phyloP scores from a whole-genome alignment of 1,140 invertebrate species.

The Alviniconcha marisindica region DNA sequence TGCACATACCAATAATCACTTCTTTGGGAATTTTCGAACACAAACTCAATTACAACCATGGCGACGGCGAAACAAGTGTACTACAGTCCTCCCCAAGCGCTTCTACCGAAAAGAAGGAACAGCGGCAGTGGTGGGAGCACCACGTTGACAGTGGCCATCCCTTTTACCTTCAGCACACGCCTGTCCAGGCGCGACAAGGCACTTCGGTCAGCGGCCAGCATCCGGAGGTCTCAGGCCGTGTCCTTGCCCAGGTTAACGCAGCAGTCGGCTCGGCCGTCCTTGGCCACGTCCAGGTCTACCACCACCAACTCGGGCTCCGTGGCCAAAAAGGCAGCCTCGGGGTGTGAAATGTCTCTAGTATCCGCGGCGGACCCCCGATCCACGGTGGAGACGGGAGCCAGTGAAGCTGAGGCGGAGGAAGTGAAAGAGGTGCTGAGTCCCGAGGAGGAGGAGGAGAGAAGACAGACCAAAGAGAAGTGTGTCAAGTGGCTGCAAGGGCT shows the following conservation, averaged over 20 bases:
- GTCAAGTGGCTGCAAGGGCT: constrained; percentile 30
- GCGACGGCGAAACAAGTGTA: constrained; percentile 2
- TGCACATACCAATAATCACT: too few relatives aligned
- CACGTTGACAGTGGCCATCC: constrained; percentile 6
- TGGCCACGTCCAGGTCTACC: neutral
- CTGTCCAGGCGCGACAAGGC: neutral
- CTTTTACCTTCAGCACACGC: neutral
- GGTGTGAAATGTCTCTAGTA: neutral
- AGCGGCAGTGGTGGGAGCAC: neutral
- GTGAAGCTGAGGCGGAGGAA: neutral
- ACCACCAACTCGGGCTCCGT: constrained; percentile 2
- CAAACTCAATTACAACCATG: constrained; percentile 3
- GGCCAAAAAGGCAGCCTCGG: neutral
- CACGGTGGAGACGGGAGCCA: neutral
- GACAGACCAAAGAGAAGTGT: constrained; percentile 36
- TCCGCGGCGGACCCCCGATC: too few relatives aligned
- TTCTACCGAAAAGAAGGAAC: neutral
- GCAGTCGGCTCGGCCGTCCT: neutral
- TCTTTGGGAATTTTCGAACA: too few relatives aligned
- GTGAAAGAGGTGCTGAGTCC: constrained; percentile 26
- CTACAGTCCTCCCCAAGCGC: neutral
- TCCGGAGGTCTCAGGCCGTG: neutral
- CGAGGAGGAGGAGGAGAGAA: constrained; percentile 29
- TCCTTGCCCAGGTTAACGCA: neutral
- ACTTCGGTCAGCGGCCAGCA: neutral